Base-by-base conservation (phyloP, 2,113 vertebrate genomes). In the Anarrhichthys ocellatus region DNA sequence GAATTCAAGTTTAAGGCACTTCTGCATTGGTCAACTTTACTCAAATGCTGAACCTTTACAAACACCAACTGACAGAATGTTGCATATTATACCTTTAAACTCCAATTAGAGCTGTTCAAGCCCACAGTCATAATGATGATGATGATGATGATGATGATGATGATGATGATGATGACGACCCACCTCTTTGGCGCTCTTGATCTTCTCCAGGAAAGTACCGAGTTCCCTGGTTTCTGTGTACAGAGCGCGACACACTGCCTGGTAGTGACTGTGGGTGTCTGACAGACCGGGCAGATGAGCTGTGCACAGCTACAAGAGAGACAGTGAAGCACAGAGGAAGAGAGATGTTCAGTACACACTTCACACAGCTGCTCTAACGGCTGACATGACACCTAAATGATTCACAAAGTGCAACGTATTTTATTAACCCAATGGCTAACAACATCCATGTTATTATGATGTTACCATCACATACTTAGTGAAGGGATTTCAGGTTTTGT, bases 121-220 rank as follows among this genome's bases (percentile, higher is more conserved):
- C 9, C 20, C 46, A 42, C 1, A 32, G 61, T 59, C 63, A 14
- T 14, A 56, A 69, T 10, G 65, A 66, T 1, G 29, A 29, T 29
- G 38, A 61, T 61, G 44, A 66, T 34, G 24, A 24, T 40, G 22
- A 66, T 34, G 24, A 24, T 40, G 22, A 68, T 7, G 64, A 70
- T 1, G 40, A 63, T 63, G 50, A 68, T n/a, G 27, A n/a, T 36
- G 36, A 81, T 17, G 7, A 32, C 40, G 83, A 85, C 94, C 93
- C 88, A 99, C 98, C 96, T 99, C 97, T 94, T 98, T 99, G 63
- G 97, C 98, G 92, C 95, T 99, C 93, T 95, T 97, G 80, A 99
- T 99, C 95, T 97, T 99, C 84, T 97, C 95, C 93, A 99, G 92
- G 91, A 99, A 99, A n/a, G 96, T 99, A 76, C 95, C 93, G 5